Conservation (phyloP, 2,888 invertebrate species). For the Chirona hameri region DNA sequence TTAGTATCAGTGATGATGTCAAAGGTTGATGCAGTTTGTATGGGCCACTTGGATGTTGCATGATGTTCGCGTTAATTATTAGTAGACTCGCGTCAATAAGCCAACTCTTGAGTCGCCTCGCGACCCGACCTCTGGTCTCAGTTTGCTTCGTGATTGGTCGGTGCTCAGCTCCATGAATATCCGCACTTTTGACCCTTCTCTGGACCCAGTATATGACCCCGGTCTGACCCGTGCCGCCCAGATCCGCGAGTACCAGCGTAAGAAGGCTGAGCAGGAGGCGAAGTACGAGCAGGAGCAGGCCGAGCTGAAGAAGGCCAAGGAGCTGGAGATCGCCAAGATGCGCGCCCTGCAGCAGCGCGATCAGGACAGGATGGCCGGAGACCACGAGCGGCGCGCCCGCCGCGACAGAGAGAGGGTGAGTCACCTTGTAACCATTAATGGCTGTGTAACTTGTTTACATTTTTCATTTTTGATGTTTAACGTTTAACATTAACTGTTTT, state of each 20-base stretch:
- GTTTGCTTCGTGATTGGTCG: no score
- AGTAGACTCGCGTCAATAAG: no score
- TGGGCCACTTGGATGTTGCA: no score
- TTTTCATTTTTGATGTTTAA: no score
- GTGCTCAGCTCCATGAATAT: no score
- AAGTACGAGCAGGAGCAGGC: not conserved
- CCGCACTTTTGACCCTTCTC: no score
- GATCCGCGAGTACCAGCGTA: slow-evolving; percentile 7
- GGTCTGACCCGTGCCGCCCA: not conserved
- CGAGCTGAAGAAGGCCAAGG: not conserved
- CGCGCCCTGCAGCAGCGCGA: not conserved
- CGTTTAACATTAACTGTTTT: no score
- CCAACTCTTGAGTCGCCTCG: no score
- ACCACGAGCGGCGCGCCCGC: not conserved
- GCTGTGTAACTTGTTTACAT: no score
- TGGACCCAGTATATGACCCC: not conserved
- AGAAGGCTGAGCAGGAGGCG: not conserved
- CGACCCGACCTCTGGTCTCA: no score
- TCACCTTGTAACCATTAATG: no score
- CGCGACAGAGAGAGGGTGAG: not conserved
- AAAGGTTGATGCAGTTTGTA: not conserved
- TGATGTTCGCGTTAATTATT: no score
- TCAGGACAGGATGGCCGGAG: not conserved
- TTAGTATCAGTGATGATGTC: not conserved
- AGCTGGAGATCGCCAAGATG: slow-evolving; percentile 4